Evolutionary conservation across 2,888 invertebrate genomes (phyloP).

Genomic region (Pachymerium ferrugineum): DNA sequence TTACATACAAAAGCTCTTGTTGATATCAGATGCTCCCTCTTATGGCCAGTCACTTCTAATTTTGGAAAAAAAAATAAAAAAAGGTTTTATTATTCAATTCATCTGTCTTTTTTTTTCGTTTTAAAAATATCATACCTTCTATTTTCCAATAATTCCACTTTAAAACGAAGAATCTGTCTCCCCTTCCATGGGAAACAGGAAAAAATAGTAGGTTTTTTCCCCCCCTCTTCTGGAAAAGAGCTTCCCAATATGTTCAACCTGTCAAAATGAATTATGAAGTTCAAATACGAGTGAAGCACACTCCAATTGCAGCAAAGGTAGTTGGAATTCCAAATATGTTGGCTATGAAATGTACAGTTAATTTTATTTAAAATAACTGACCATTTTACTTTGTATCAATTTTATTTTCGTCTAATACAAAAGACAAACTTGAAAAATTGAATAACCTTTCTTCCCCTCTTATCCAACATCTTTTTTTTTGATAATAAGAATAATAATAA

Average conservation of each 20-base stretch:
- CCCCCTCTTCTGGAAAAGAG: background rate
- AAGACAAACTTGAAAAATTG: too few species aligned
- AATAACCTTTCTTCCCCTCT: too few species aligned
- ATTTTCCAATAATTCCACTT: background rate
- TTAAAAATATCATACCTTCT: too few species aligned
- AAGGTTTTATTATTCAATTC: background rate
- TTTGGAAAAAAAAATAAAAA: background rate
- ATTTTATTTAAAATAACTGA: background rate
- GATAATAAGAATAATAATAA: too few species aligned
- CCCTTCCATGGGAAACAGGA: background rate
- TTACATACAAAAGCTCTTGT: background rate
- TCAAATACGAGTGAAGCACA: conserved; percentile 23
- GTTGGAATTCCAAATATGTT: conserved; percentile 8
- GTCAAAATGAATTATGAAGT: conserved; percentile 31
- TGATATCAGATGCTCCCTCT: too few species aligned
- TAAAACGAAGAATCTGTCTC: conserved; percentile 1
- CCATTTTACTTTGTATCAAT: too few species aligned
- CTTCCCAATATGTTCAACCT: conserved; percentile 25
- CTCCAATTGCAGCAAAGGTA: background rate
- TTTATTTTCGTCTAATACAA: background rate
- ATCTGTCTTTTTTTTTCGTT: background rate
- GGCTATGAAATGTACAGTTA: background rate
- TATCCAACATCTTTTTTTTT: too few species aligned
- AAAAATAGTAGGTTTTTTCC: background rate
- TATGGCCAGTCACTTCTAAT: too few species aligned